Percentiles rank a stretch among this genome's conserved stretches.
phyloP scores from a whole-genome alignment of 1,140 invertebrate species.

The Orchestia grillus region DNA sequence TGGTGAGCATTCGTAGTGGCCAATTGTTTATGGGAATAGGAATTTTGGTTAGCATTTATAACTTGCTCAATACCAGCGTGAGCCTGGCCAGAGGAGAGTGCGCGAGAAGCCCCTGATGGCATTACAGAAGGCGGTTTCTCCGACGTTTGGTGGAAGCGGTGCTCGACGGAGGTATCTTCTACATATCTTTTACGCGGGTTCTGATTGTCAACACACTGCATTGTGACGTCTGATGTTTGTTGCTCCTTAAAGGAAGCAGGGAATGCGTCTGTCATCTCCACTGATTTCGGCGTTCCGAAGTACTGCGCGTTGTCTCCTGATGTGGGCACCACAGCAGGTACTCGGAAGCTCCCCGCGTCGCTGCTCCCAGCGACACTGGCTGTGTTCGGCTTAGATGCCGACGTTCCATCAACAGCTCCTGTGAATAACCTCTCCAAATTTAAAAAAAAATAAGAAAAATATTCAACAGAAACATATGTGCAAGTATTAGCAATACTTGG shows the following conservation, averaged over 20 bases:
- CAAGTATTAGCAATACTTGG: background rate
- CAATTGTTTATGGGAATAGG: background rate
- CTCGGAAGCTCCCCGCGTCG: background rate
- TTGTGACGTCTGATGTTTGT: background rate
- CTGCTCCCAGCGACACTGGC: too few species aligned
- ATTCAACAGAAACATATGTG: background rate
- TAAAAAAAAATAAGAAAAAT: background rate
- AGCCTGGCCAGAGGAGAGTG: background rate
- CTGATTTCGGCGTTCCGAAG: background rate
- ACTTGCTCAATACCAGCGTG: background rate
- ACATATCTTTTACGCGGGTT: background rate
- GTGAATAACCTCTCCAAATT: background rate
- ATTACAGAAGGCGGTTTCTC: background rate
- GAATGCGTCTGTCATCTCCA: conserved; percentile 35
- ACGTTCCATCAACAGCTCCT: background rate
- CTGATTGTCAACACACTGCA: background rate
- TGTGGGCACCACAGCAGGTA: background rate
- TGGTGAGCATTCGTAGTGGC: background rate
- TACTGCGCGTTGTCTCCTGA: background rate
- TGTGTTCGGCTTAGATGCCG: background rate
- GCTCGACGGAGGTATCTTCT: background rate
- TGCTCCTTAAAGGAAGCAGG: background rate
- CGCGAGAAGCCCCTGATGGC: background rate
- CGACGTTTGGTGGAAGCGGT: background rate
- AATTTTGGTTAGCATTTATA: background rate